Conservation (phyloP, 2,888 invertebrate species). For the Rhingia campestris region DNA sequence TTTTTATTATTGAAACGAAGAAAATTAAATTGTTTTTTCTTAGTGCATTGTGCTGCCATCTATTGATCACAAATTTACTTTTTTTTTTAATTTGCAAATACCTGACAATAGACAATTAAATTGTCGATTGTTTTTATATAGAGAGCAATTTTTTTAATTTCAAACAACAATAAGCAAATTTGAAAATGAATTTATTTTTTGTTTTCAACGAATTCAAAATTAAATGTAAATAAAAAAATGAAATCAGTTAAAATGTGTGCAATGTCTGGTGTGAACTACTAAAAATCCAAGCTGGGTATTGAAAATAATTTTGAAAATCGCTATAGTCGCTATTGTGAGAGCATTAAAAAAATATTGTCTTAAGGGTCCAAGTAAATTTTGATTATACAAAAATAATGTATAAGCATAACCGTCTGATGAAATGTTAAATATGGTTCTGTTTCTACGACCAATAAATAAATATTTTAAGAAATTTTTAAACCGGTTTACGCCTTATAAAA, state of each 20-base stretch:
- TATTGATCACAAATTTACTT: constrained; percentile 1
- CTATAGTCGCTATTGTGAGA: too few relatives aligned
- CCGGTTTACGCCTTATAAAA: too few relatives aligned
- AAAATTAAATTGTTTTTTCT: not conserved
- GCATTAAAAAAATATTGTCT: too few relatives aligned
- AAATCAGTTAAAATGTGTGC: constrained; percentile 65
- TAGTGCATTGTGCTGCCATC: not conserved
- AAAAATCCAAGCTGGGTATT: constrained; percentile 24
- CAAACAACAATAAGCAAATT: constrained; percentile 20
- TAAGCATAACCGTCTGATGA: too few relatives aligned
- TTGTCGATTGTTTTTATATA: constrained; percentile 38
- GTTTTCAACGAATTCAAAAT: not conserved
- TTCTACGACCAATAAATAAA: too few relatives aligned
- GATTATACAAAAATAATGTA: too few relatives aligned
- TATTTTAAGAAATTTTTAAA: too few relatives aligned
- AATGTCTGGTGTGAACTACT: constrained; percentile 73
- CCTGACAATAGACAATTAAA: not conserved
- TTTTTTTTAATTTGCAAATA: not conserved
- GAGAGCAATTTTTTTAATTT: constrained; percentile 1
- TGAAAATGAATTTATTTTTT: not conserved
- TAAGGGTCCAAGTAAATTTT: too few relatives aligned
- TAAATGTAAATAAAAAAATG: constrained; percentile 42
- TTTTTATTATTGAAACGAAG: not conserved
- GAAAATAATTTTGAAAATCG: too few relatives aligned
- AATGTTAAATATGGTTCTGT: too few relatives aligned